Percentiles rank a stretch among this genome's conserved stretches.
Conservation (phyloP, 2,113 vertebrate species). For the Pelecanus crispus region DNA sequence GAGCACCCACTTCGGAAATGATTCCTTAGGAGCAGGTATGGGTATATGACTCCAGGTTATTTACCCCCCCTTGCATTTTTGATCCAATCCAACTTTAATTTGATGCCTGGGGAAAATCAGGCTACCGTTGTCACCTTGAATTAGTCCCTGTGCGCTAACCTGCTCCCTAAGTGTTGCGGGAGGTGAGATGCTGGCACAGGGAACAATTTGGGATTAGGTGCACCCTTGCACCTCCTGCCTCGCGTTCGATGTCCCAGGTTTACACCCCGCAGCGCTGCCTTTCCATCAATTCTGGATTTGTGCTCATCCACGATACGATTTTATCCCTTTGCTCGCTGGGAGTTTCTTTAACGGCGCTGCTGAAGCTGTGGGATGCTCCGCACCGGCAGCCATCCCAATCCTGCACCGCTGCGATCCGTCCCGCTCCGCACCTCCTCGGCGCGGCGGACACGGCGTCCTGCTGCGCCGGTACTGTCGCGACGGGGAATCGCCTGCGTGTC, state of each 20-base stretch:
- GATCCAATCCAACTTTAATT: not conserved
- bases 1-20: not conserved
- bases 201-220: not conserved
- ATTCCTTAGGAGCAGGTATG: not conserved
- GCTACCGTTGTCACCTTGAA: not conserved
- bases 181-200: not conserved
- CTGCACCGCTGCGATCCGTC: not conserved
- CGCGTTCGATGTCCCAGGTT: not conserved
- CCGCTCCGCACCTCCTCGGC: not conserved
- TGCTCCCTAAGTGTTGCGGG: not conserved
- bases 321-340: not conserved
- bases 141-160: not conserved
- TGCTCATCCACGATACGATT: not conserved
- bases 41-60: not conserved
- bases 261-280: not conserved
- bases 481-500: not conserved
- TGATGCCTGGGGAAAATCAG: not conserved
- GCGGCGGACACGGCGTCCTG: accelerated
- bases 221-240: not conserved
- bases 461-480: too few relatives aligned
- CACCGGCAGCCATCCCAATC: not conserved
- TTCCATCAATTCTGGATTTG: not conserved
- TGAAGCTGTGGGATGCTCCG: not conserved
- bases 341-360: not conserved
- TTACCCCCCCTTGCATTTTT: not conserved